Base-by-base conservation (phyloP, 2,888 invertebrate genomes). In the Cerceris ruficornis region DNA sequence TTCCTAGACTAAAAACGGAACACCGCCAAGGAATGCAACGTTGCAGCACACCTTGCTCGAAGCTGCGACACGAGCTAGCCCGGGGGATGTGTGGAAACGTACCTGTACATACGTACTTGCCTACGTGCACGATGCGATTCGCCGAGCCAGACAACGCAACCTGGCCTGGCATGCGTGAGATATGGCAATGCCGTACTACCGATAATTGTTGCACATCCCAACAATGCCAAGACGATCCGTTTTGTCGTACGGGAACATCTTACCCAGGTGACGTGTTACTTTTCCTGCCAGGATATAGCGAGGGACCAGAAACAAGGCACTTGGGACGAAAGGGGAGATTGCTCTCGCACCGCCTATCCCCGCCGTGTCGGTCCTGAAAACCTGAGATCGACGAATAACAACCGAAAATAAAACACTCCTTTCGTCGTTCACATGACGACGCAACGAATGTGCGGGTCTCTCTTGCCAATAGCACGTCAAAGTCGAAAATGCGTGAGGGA, bases 1-100 rank as follows among this genome's bases (percentile, higher is more conserved):
- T 87, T 90, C 88, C 89, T 91, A 89, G 90, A 90, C 90, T 90
- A 90, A 91, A 90, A 91, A 91, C 90, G 88, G 88, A 90, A 91
- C 91, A 91, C 88, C 89, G 81, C 84, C 84, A 84, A 88, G 89
- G 91, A 91, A 91, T 91, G 91, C 88, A 88, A 86, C 88, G 88
- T 89, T 89, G 88, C 87, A 84, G 86, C 87, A 90, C 90, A 89
- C 89, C 89, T 89, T 88, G 88, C 86, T 77, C 80, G 79, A 77
- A 75, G 79, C 82, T 74, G 61, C 75, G 74, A 74, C 77, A 76
- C 74, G 73, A 67, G 71, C 75, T 78, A 71, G 64, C 73, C 70
- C 69, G 69, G 50, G 42, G 66, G 49, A 9, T 68, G 62, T 58
- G 62, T 46, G 62, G 72, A 77, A 70, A 64, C 68, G 72, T 65